phyloP scores from a whole-genome alignment of 2,797 vertebrate species.

The Eurystomus glaucurus region DNA sequence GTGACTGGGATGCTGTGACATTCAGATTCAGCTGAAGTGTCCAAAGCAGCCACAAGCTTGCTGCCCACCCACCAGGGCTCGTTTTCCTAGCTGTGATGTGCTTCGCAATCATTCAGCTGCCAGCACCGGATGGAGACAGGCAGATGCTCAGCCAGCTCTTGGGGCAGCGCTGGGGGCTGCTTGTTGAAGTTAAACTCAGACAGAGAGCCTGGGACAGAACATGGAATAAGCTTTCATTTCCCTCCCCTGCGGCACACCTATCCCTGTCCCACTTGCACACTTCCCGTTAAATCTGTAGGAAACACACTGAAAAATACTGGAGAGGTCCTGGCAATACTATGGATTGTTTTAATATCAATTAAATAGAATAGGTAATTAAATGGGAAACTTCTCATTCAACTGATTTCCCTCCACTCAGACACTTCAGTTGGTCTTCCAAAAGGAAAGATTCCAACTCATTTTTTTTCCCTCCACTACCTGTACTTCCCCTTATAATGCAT shows the following conservation, averaged over 20 bases:
- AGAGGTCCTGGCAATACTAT: not conserved
- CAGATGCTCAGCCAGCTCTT: not conserved
- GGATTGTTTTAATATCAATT: not conserved
- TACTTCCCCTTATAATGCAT: slow-evolving; percentile 2
- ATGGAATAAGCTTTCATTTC: not conserved
- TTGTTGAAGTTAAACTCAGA: not conserved
- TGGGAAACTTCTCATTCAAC: not conserved
- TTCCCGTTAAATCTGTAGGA: not conserved
- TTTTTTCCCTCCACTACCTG: rapidly evolving
- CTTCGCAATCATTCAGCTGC: not conserved
- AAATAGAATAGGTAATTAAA: not conserved
- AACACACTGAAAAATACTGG: not conserved
- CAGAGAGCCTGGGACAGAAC: not conserved
- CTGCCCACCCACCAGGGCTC: not conserved
- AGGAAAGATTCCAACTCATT: not conserved
- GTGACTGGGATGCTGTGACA: rapidly evolving
- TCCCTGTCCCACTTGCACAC: too few relatives aligned
- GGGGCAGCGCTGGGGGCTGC: not conserved
- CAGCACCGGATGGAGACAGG: not conserved
- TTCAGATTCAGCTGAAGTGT: not conserved
- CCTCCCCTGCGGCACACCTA: rapidly evolving
- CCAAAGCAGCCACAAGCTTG: not conserved
- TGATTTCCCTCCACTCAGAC: not conserved
- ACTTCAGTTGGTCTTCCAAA: not conserved
- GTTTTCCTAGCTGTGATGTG: not conserved